phyloP scores from a whole-genome alignment of 1,140 invertebrate species.

The Helicoverpa armigera region DNA sequence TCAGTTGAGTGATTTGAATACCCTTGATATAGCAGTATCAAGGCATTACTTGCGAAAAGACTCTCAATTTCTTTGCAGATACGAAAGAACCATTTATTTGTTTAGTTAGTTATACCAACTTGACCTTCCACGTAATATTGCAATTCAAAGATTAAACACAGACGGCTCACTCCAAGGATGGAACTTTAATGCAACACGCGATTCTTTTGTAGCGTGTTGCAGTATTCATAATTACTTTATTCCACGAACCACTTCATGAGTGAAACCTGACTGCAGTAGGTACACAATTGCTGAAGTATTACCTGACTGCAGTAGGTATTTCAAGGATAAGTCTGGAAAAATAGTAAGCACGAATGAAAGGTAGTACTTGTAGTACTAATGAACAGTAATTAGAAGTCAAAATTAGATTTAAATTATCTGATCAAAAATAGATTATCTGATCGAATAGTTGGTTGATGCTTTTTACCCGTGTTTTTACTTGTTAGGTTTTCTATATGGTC shows the following conservation, averaged over 20 bases:
- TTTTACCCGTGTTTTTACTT: too few species aligned
- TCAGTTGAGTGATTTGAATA: too few species aligned
- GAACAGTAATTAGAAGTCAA: too few species aligned
- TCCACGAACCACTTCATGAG: slow-evolving; percentile 19
- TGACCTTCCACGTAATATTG: not conserved
- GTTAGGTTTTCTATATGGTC: too few species aligned
- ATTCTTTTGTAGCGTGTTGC: not conserved
- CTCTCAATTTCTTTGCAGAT: too few species aligned
- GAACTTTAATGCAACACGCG: slow-evolving; percentile 11
- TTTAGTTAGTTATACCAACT: not conserved
- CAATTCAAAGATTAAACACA: slow-evolving; percentile 7
- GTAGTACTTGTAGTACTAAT: not conserved
- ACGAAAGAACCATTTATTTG: too few species aligned
- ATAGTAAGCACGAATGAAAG: not conserved
- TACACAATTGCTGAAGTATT: not conserved
- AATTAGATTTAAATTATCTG: too few species aligned
- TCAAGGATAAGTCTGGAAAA: not conserved
- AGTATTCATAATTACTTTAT: slow-evolving; percentile 30
- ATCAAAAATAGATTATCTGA: too few species aligned
- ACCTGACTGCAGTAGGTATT: not conserved
- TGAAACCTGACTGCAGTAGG: not conserved
- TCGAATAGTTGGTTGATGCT: too few species aligned
- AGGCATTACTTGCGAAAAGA: too few species aligned
- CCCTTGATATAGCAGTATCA: too few species aligned
- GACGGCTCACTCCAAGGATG: not conserved